Evolutionary conservation across 2,888 invertebrate genomes (phyloP), one percentile per base, ranked within the genome.

Genomic region (Zeuzera pyrina): DNA sequence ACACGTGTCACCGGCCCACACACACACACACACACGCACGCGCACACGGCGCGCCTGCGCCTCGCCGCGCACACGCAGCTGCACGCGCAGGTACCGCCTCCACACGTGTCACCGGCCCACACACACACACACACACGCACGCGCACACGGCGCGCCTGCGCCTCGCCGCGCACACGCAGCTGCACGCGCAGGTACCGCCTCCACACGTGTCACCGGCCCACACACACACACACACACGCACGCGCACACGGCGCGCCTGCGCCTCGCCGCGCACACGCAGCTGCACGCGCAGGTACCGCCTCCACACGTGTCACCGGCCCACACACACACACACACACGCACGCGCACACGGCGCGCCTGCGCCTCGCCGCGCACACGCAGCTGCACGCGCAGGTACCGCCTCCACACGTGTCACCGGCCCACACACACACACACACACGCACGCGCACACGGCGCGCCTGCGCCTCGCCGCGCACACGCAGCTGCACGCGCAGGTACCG

Each of bases 151-250:
- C 56, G 0, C 12, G 60, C 0, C 50, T 58, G 14, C 31, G 49
- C 35, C 38, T 49, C 15, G 49, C 53, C 2, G 65, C 65, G 42
- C 62, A 67, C 49, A 31, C 48, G 11, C 60, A 60, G 2, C 48
- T 69, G 12, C 67, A 70, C 28, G 57, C 60, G 0, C 63, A 69
- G 55, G 69, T 70, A n/a, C n/a, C n/a, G n/a, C n/a, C n/a, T n/a
- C n/a, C n/a, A n/a, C n/a, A n/a, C n/a, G n/a, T n/a, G n/a, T n/a
- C n/a, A n/a, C n/a, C n/a, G n/a, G n/a, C n/a, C n/a, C n/a, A n/a
- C 52, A n/a, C 57, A 53, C 37, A n/a, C 50, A 52, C 8, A 45
- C 43, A 1, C 35, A 46, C 1, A 39, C 48, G 13, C 34, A 49
- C 3, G 50, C 53, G 34, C 63, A 51, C 36, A 36, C 43, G 19